Conservation (phyloP, 2,888 invertebrate genomes). For the Trypoxylon attenuatum region DNA sequence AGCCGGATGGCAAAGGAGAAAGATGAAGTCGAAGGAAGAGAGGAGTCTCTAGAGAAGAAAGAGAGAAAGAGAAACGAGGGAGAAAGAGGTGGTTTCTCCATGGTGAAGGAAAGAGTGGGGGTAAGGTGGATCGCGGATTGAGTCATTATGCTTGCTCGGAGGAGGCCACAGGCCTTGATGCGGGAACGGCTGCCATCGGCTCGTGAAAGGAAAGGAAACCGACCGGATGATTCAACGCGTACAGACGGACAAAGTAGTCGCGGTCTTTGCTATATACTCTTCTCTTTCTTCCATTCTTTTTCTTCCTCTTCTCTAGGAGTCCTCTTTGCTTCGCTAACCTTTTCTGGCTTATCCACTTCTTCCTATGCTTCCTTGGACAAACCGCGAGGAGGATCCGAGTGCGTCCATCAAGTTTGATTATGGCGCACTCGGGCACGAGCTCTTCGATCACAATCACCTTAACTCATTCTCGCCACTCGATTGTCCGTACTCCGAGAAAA, state of each 20-base stretch:
- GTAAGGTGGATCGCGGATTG: constrained; percentile 73
- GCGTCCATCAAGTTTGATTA: constrained; percentile 43
- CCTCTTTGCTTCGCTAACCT: not conserved
- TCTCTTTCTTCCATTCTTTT: constrained; percentile 13
- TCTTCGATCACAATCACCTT: constrained; percentile 27
- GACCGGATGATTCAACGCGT: constrained; percentile 67
- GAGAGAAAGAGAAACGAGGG: constrained; percentile 37
- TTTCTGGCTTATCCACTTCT: constrained; percentile 17
- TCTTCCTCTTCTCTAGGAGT: constrained; percentile 8
- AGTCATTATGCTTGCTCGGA: constrained; percentile 73
- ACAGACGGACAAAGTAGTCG: constrained; percentile 66
- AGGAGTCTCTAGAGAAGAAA: constrained; percentile 26
- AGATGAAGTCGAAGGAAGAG: constrained; percentile 28
- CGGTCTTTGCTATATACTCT: constrained; percentile 47
- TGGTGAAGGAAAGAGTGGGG: constrained; percentile 56
- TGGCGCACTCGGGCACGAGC: constrained; percentile 13
- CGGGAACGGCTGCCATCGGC: constrained; percentile 68
- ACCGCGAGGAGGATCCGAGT: constrained; percentile 30
- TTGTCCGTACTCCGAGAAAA: constrained; percentile 18
- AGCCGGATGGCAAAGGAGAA: constrained; percentile 18
- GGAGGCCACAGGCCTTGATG: constrained; percentile 72
- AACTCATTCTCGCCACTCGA: constrained; percentile 29
- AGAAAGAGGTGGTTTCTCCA: constrained; percentile 53
- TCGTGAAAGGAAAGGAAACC: constrained; percentile 72
- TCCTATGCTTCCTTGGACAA: constrained; percentile 26